Evolutionary conservation across 2,888 invertebrate genomes (phyloP), one percentile per base, ranked within the genome.

Genomic region (Ormyrus nitidulus): DNA sequence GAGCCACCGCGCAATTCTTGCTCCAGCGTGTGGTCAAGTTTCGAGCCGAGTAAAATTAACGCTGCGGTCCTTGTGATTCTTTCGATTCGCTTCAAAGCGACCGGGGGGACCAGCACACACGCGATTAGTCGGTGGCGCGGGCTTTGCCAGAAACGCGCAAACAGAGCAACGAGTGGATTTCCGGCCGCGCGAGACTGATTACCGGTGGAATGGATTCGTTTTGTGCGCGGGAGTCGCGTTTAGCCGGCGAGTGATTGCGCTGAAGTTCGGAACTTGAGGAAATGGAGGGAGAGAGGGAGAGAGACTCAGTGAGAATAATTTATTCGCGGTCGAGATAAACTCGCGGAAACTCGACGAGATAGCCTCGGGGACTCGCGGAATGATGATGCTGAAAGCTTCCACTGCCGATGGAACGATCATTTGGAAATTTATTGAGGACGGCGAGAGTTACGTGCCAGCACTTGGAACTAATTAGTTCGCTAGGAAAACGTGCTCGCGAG

Each of bases 121-220:
- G 11, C 69, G 69, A 69, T 69, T 69, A 69, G 13, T 58, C 13
- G 46, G n/a, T 56, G 8, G 46, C 48, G 56, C 48, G 5, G 19
- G n/a, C n/a, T 46, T 53, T 11, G 4, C 44, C 8, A 48, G 34
- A 59, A 49, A n/a, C 44, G 61, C 8, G 56, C 58, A 64, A 46
- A 13, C 48, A 56, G 8, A 6, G 13, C 44, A 11, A 2, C 6
- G 5, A 49, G 61, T 13, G 62, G 13, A 49, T 65, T 65, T 19
- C 10, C 19, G 19, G 19, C 19, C 49, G 49, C 49, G 49, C 19
- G 11, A 51, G 51, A 8, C 13, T 66, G 59, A 66, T 75, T 75
- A 75, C 75, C 44, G 51, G 13, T 46, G 51, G 49, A 62, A 66
- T 51, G 51, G 66, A 66, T 66, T 75, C 75, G 59, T 75, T 75